Evolutionary conservation across 2,888 invertebrate species (phyloP), one percentile per base, ranked within the genome.

Genomic region (Thymelicus lineola): DNA sequence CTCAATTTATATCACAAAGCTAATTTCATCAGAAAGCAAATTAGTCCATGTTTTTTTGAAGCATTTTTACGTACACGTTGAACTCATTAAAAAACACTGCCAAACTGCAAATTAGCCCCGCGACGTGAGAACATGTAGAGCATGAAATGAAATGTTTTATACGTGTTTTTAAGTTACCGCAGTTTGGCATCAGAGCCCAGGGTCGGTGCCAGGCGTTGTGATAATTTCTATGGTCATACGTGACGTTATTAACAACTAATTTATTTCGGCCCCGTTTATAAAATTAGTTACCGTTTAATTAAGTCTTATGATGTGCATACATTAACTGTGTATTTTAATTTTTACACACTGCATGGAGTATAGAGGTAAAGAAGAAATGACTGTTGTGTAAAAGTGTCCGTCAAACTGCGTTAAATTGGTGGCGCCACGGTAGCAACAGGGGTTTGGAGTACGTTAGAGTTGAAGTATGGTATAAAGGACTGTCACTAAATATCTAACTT

Each of bases 151-250:
- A 64, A 70, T 70, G 69, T 70, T 70, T 69, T 64, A 69, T 62
- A 68, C 45, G 58, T 69, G 61, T 68, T 77, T 74, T 75, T 72
- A 75, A 78, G 72, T 76, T 76, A 78, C 74, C 73, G 72, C 76
- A 74, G 73, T 77, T 78, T 81, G 81, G 81, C 80, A 75, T 71
- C 63, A 64, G 12, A 72, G 70, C 71, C 64, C 66, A 57, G 36
- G 64, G 57, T n/a, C 70, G 69, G 71, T 79, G 81, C 80, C 81
- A 81, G 74, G 75, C 71, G 79, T 79, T 76, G 77, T 72, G 73
- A 72, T 72, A 74, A 74, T 74, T 75, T 72, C 66, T 74, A 73
- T 76, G 38, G 15, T 15, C n/a, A 45, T 50, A 42, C 38, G 48
- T 60, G 59, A 66, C 50, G 46, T 50, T n/a, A 66, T 60, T 66